These are phyloP conservation scores for Ophioninae sp. DNA, from an alignment of 2,888 invertebrate genomes.

Conservation along the genomic window DNA sequence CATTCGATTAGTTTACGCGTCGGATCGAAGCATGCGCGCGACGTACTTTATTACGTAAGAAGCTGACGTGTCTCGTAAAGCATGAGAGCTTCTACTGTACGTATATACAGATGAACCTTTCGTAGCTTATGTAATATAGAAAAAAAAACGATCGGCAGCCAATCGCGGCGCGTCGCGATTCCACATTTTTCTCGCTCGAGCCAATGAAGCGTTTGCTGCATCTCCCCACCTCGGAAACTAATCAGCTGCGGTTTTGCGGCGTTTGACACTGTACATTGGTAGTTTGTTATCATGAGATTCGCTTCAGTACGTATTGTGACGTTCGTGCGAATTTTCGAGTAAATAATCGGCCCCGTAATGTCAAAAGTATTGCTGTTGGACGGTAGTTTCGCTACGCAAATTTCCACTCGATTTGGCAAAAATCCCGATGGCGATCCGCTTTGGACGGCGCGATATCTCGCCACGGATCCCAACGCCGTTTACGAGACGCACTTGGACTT, in stretches of 20 bases:
- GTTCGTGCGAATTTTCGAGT: not conserved
- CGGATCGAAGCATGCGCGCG: not conserved
- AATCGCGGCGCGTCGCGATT: not conserved
- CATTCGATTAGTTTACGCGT: not conserved
- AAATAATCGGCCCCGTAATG: slow-evolving; percentile 11
- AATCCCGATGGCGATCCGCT: slow-evolving; percentile 92
- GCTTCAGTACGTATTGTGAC: not conserved
- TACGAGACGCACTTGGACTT: slow-evolving; percentile 92
- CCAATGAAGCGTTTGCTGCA: not conserved
- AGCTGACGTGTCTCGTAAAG: not conserved
- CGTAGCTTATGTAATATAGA: not conserved
- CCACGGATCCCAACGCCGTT: slow-evolving; percentile 90
- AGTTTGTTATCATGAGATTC: not conserved
- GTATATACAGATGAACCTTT: not conserved
- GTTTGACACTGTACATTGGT: not conserved
- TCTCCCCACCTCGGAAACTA: not conserved
- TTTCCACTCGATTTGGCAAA: slow-evolving; percentile 88
- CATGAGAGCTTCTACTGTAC: not conserved
- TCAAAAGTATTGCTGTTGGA: slow-evolving; percentile 81
- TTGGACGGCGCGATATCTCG: slow-evolving; percentile 93
- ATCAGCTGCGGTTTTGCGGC: not conserved
- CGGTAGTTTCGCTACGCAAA: slow-evolving; percentile 92
- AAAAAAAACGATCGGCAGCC: not conserved
- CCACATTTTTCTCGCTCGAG: not conserved
- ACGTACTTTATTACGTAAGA: not conserved